Conservation (phyloP, 2,888 invertebrate genomes). For the Hanleya hanleyi region DNA sequence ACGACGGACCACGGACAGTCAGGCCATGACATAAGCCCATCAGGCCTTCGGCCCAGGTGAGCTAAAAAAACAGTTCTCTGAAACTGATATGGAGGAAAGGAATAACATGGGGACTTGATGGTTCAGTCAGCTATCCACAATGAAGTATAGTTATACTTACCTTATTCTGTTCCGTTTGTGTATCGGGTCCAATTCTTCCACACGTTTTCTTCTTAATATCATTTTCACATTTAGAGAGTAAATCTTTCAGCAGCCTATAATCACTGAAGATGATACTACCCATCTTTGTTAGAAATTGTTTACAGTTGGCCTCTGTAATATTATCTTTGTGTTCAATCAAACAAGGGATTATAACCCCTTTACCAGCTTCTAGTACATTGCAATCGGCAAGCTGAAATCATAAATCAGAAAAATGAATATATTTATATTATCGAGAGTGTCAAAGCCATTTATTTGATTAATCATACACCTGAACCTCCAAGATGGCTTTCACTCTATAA, state of each 20-base stretch:
- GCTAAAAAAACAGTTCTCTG: too few relatives aligned
- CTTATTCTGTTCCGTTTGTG: not conserved
- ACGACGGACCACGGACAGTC: too few relatives aligned
- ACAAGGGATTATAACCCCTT: conserved; percentile 78
- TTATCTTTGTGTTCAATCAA: conserved; percentile 80
- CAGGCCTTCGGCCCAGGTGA: too few relatives aligned
- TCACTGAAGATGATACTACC: conserved; percentile 86
- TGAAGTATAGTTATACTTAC: too few relatives aligned
- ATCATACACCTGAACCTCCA: too few relatives aligned
- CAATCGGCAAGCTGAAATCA: conserved; percentile 67
- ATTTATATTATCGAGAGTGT: too few relatives aligned
- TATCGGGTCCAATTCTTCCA: conserved; percentile 79
- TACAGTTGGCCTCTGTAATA: conserved; percentile 77
- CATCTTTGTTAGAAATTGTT: conserved; percentile 78
- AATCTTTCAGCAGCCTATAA: conserved; percentile 87
- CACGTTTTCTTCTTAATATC: conserved; percentile 85
- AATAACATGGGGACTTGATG: too few relatives aligned
- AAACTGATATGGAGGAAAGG: too few relatives aligned
- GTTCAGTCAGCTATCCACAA: too few relatives aligned
- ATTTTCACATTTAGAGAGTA: conserved; percentile 84
- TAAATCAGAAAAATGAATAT: not conserved
- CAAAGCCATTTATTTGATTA: too few relatives aligned
- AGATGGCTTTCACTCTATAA: too few relatives aligned
- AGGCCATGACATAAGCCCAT: too few relatives aligned
- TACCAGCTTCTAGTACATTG: conserved; percentile 42